A percentile compares a stretch with the other conserved stretches of the same genome.
Conservation (phyloP, 2,888 invertebrate genomes). For the Tenthredo amoena region DNA sequence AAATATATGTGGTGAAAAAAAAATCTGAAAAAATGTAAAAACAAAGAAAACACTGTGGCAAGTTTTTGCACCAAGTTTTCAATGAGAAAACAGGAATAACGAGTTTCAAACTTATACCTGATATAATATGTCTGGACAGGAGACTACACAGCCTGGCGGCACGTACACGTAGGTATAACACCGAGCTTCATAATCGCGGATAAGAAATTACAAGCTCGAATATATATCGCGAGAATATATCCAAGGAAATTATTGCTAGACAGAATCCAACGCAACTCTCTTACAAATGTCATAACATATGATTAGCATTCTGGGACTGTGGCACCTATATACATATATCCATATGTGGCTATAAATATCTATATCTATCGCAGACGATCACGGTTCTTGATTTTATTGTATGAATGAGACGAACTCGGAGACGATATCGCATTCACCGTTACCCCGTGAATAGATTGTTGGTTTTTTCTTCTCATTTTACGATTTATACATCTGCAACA, state of each 20-base stretch:
- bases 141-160: neutral
- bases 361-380: slow-evolving; percentile 28
- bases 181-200: slow-evolving; percentile 25
- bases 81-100: slow-evolving; percentile 28
- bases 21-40: neutral
- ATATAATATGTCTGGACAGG: slow-evolving; percentile 22
- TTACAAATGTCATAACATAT: slow-evolving; percentile 21
- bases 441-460: neutral
- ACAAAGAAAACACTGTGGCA: slow-evolving; percentile 1
- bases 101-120: slow-evolving; percentile 14
- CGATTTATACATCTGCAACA: neutral
- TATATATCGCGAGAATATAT: slow-evolving; percentile 19
- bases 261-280: neutral
- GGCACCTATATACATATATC: neutral
- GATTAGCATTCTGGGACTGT: slow-evolving; percentile 26
- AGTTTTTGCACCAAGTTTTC: neutral
- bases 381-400: slow-evolving; percentile 9
- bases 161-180: slow-evolving; percentile 15
- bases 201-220: slow-evolving; percentile 13
- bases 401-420: slow-evolving; percentile 39
- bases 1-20: neutral
- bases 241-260: neutral
- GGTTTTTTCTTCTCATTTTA: neutral
- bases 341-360: slow-evolving; percentile 37
- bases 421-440: slow-evolving; percentile 29